A percentile compares a stretch with the other conserved stretches of the same genome.
phyloP scores from a whole-genome alignment of 2,113 vertebrate species.

The Misgurnus mizolepis region DNA sequence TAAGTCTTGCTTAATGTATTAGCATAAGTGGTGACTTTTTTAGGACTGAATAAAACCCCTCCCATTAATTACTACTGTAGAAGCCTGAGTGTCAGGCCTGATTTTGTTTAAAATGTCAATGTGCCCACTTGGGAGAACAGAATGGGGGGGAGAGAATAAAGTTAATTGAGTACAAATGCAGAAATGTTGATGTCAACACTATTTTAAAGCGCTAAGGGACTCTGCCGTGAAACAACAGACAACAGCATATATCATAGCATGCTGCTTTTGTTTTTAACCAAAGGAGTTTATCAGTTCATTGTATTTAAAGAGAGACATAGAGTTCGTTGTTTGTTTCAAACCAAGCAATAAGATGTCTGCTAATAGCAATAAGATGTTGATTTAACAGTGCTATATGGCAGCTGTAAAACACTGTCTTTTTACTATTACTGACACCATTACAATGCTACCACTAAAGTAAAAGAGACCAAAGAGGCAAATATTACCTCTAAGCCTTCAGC shows the following conservation, averaged over 20 bases:
- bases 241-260: slow-evolving; percentile 53
- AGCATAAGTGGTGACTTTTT: slow-evolving; percentile 26
- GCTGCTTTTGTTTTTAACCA: slow-evolving; percentile 40
- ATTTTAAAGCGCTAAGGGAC: slow-evolving; percentile 55
- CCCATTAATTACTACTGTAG: slow-evolving; percentile 51
- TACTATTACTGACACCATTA: neutral
- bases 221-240: slow-evolving; percentile 23
- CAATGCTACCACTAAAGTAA: neutral
- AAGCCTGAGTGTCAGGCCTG: slow-evolving; percentile 47
- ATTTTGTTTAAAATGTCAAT: slow-evolving; percentile 63
- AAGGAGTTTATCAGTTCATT: slow-evolving; percentile 26
- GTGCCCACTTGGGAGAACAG: slow-evolving; percentile 51
- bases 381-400: neutral
- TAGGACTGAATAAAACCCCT: slow-evolving; percentile 23
- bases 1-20: slow-evolving; percentile 3
- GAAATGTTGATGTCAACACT: slow-evolving; percentile 64
- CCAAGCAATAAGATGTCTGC: slow-evolving; percentile 15
- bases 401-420: neutral
- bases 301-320: slow-evolving; percentile 2
- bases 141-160: slow-evolving; percentile 18
- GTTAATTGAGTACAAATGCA: slow-evolving; percentile 55
- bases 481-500: neutral
- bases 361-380: slow-evolving; percentile 13
- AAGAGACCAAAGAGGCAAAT: neutral
- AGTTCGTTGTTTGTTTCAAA: neutral